Evolutionary conservation across 1,140 invertebrate species (phyloP).

Genomic region (Drosophila seguyi): DNA sequence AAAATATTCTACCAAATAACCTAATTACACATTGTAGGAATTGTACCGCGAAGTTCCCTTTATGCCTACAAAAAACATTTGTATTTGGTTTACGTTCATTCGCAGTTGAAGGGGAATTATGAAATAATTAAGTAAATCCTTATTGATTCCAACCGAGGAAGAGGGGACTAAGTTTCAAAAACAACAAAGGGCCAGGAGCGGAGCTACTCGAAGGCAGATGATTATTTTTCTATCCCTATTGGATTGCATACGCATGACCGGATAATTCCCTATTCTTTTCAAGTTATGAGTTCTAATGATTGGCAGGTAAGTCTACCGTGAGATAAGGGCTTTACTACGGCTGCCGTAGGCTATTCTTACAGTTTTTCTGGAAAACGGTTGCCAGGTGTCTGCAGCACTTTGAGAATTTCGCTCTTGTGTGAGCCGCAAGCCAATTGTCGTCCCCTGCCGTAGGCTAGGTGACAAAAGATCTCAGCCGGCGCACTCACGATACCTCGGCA

Average conservation of each 20-base stretch:
- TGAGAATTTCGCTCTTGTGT: not conserved
- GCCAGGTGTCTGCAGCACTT: slow-evolving; percentile 27
- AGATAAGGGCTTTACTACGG: slow-evolving; percentile 32
- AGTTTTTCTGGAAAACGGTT: slow-evolving; percentile 33
- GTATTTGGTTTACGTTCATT: slow-evolving; percentile 4
- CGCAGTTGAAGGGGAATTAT: slow-evolving; percentile 37
- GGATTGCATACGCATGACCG: slow-evolving; percentile 60
- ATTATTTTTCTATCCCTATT: slow-evolving; percentile 70
- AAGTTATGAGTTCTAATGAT: slow-evolving; percentile 74
- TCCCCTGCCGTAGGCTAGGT: slow-evolving; percentile 8
- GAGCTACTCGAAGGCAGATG: slow-evolving; percentile 53
- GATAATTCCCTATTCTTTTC: slow-evolving; percentile 56
- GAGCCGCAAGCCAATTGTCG: slow-evolving; percentile 13
- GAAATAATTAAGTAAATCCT: slow-evolving; percentile 48
- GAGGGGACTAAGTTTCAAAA: slow-evolving; percentile 1
- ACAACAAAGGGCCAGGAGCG: slow-evolving; percentile 28
- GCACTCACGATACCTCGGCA: slow-evolving; percentile 19
- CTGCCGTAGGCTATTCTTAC: slow-evolving; percentile 34
- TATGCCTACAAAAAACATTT: not conserved
- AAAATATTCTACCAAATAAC: not conserved
- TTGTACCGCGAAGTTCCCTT: not conserved
- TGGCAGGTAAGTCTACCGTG: slow-evolving; percentile 67
- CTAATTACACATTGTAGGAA: not conserved
- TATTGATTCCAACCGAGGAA: slow-evolving; percentile 32
- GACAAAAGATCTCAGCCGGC: slow-evolving; percentile 19